Base-by-base conservation (phyloP, 2,797 vertebrate genomes). In the Xenops minutus region DNA sequence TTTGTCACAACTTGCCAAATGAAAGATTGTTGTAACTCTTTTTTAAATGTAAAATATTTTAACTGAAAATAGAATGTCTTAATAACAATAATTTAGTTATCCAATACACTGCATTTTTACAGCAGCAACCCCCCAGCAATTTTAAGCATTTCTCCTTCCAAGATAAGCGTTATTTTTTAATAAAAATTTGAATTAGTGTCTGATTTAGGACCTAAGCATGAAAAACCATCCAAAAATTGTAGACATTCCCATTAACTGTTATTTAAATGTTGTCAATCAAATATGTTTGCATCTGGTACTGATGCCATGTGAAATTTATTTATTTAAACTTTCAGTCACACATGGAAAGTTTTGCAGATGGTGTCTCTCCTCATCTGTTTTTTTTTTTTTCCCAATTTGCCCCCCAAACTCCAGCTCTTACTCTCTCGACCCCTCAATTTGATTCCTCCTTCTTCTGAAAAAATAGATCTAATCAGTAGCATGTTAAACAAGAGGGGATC, bases 401-500 rank as follows among this genome's bases (percentile, higher is more conserved):
- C 48, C 55, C 76, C 54, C 43, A 78, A 93, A 93, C 64, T 85
- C 84, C 68, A 72, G 83, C 84, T 92, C 93, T 77, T 82, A 85
- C 67, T 96, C 75, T 87, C 80, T 95, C 24, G 56, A 94, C 95
- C 94, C 90, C 95, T 96, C 84, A 95, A 49, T 96, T 96, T 58
- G 77, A 95, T 91, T 96, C 67, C 97, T 98, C 96, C 97, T 98
- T 97, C 97, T 98, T 98, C 98, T 98, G 98, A 98, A 98, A 97
- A 98, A 66, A 98, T 96, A 98, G 99, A 99, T 99, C 98, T 99
- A 98, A 99, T 99, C 99, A 98, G 98, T 81, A 96, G 98, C 97
- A 95, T 99, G 99, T 99, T 99, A 98, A 98, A 99, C 98, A 99
- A 98, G 98, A 98, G 98, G 98, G 98, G 98, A 98, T 99, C 99